Evolutionary conservation across 2,888 invertebrate genomes (phyloP).

Genomic region (Pollenia angustigena): DNA sequence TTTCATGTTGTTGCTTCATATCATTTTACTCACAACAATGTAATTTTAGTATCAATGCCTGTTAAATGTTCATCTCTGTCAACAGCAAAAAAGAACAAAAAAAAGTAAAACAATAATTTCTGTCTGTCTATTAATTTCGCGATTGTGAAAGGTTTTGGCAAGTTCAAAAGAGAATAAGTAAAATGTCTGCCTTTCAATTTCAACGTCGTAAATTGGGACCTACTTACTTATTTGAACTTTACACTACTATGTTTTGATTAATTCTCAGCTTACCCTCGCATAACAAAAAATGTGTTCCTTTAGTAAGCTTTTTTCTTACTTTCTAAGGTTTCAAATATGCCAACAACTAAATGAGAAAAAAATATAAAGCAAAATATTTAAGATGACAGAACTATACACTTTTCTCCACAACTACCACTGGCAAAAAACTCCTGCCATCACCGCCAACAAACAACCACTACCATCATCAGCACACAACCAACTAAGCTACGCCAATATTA

Average conservation of each 20-base stretch:
- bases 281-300: neutral
- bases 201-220: too few species aligned
- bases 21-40: too few species aligned
- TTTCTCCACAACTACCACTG: conserved; percentile 31
- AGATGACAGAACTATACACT: conserved; percentile 43
- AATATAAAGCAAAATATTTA: conserved; percentile 31
- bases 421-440: conserved; percentile 5
- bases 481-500: conserved; percentile 53
- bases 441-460: neutral
- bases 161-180: too few species aligned
- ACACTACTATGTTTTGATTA: neutral
- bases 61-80: too few species aligned
- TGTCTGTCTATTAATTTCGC: too few species aligned
- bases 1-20: too few species aligned
- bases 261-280: conserved; percentile 4
- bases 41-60: too few species aligned
- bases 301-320: neutral
- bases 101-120: too few species aligned
- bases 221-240: too few species aligned
- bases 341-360: conserved; percentile 39
- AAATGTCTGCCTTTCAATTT: too few species aligned
- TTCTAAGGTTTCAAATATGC: conserved; percentile 51
- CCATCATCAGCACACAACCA: neutral
- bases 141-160: too few species aligned
- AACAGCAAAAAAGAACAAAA: too few species aligned